Evolutionary conservation across 2,888 invertebrate genomes (phyloP).

Genomic region (Gryllus longicercus): DNA sequence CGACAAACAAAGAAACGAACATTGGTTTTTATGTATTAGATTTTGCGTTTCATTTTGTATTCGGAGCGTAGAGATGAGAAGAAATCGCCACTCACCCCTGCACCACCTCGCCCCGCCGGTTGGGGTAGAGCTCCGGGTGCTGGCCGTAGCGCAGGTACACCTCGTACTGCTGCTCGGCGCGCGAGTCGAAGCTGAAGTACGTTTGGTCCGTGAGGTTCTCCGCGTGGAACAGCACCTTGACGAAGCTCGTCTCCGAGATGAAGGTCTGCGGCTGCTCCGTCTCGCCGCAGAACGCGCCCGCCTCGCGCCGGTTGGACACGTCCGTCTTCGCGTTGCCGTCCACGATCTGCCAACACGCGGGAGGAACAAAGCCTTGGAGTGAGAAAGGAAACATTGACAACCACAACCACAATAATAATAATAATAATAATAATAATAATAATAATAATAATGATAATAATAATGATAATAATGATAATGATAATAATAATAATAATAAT

Average conservation of each 20-base stretch:
- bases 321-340: slow-evolving; percentile 88
- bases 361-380: no score
- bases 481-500: no score
- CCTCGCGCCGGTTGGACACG: slow-evolving; percentile 81
- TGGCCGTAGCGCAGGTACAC: slow-evolving; percentile 89
- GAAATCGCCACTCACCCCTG: slow-evolving; percentile 62
- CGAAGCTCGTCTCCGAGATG: slow-evolving; percentile 91
- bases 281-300: slow-evolving; percentile 89
- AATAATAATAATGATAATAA: no score
- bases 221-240: slow-evolving; percentile 85
- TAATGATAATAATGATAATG: no score
- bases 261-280: slow-evolving; percentile 91
- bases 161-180: slow-evolving; percentile 87
- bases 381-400: no score
- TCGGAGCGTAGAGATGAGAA: not conserved
- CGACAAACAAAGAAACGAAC: no score
- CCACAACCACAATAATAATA: no score
- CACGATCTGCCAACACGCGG: slow-evolving; percentile 62
- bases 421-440: no score
- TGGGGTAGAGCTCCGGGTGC: slow-evolving; percentile 88
- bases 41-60: slow-evolving; percentile 39
- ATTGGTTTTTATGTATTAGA: not conserved
- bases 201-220: slow-evolving; percentile 92
- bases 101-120: slow-evolving; percentile 81
- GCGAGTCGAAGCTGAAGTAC: slow-evolving; percentile 79